Base-by-base conservation (phyloP, 2,888 invertebrate genomes). In the Drosophila aldrichi region DNA sequence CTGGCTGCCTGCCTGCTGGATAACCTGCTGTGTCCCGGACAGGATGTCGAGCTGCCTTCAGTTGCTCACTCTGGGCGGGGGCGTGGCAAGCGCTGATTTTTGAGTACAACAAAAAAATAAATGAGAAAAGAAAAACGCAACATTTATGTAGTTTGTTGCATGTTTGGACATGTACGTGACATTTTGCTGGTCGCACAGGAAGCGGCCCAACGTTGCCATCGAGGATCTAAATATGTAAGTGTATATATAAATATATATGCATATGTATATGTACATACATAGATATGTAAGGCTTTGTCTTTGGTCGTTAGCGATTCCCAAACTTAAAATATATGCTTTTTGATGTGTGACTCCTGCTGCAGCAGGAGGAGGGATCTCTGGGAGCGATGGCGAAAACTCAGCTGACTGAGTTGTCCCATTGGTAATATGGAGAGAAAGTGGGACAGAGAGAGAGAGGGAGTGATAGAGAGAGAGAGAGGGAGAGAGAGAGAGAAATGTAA, bases 81-180 rank as follows among this genome's bases (percentile, higher is more conserved):
- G 62, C 46, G 70, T 58, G 70, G 54, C 64, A 52, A 48, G 43
- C 65, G 34, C 36, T 54, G 52, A 36, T 38, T 38, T 52, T 46
- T n/a, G 1, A 46, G 44, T 22, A 46, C 32, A 32, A 8, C 10
- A 46, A 44, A 22, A 44, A 43, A 14, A 20, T 3, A 20, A 7
- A 43, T 14, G 5, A 43, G 12, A 38, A 6, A 22, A 1, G 16
- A 25, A 81, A 83, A 79, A 66, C 60, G 77, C 72, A 81, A 75
- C 82, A 83, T 85, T 83, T 77, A 77, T 66, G 74, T 82, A 78
- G 82, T 80, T 83, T 82, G 70, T 74, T 82, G 81, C 77, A 74
- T 82, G 76, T 78, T 83, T 78, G 80, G 81, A 71, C 83, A 85
- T 75, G 81, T 75, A 82, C 86, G 86, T 84, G 86, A 85, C 83